These are phyloP conservation scores for Ovibos moschatus DNA, from an alignment of 2,113 vertebrate genomes.

Conservation along the genomic window DNA sequence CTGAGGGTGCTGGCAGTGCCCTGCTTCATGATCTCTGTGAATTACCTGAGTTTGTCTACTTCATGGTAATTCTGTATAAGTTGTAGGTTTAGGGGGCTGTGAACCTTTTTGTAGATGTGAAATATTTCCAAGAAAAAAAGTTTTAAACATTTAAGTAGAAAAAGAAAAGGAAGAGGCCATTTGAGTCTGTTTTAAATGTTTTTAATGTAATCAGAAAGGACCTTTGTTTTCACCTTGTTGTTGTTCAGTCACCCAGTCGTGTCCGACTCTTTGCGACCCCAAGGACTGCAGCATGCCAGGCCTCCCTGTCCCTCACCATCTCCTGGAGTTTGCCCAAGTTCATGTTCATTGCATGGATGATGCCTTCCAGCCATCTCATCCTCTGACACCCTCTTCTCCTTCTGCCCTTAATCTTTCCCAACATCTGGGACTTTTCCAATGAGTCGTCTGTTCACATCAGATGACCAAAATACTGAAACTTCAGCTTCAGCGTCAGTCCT, in stretches of 20 bases:
- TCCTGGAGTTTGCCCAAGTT: neutral
- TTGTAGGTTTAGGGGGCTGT: neutral
- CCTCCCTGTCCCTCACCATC: neutral
- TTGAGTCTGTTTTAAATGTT: neutral
- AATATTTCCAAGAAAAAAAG: neutral
- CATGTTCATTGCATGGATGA: neutral
- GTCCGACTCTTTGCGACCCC: neutral
- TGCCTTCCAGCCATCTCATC: neutral
- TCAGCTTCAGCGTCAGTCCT: neutral
- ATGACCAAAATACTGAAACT: neutral
- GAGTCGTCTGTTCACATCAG: neutral
- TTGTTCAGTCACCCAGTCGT: neutral
- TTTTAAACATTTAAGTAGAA: neutral
- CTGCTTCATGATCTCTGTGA: neutral
- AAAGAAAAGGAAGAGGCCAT: neutral
- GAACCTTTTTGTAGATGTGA: neutral
- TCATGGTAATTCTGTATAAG: neutral
- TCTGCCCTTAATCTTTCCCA: neutral
- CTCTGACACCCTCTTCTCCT: neutral
- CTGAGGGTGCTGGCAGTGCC: neutral
- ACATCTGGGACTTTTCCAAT: neutral
- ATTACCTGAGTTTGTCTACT: neutral
- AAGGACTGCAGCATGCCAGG: neutral
- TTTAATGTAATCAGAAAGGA: neutral
- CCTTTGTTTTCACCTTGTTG: neutral